Evolutionary conservation across 1,140 invertebrate genomes (phyloP), one percentile per base, ranked within the genome.

Genomic region (Apocrypta bakeri): DNA sequence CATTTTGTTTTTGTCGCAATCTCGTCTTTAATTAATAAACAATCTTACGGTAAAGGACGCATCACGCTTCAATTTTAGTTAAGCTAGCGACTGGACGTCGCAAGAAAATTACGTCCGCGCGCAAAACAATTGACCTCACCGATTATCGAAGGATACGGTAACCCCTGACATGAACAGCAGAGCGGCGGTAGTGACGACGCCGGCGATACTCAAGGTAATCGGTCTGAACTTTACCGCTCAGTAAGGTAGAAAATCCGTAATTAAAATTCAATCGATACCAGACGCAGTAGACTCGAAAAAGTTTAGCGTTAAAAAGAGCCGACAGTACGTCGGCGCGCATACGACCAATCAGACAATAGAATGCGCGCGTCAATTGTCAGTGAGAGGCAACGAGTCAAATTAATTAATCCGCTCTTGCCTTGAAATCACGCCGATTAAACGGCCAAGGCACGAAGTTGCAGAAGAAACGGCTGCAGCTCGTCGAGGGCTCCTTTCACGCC

Each of bases 221-320:
- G 25, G 64, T 21, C 7, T 6, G 25, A 2, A 9, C 63, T 66
- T 66, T 9, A 24, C 24, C 11, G 31, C 9, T 68, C 25, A 14
- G 4, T 2, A 1, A 37, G 1, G 37, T 7, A 37, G 56, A 76
- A 68, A 81, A 76, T 56, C 29, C 61, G 25, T 17, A 33, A 82
- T 82, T 69, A 76, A 76, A 74, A 76, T 82, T 82, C 73, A 61
- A 82, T 82, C 61, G n/a, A n/a, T n/a, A n/a, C n/a, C n/a, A n/a
- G n/a, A n/a, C 48, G 4, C 29, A 14, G 31, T 4, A 8, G 48
- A 0, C 37, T 68, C 71, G 79, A 7, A 24, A 17, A 25, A 21
- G 27, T n/a, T 17, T 1, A 21, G 25, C n/a, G 17, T 48, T 11
- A 56, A 56, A 61, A 75, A 69, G 24, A 69, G 24, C 2, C 25